A percentile compares a stretch with the other conserved stretches of the same genome.
phyloP scores from a whole-genome alignment of 53 echinoderm and acorn worm genomes.

The Paracentrotus lividus region DNA sequence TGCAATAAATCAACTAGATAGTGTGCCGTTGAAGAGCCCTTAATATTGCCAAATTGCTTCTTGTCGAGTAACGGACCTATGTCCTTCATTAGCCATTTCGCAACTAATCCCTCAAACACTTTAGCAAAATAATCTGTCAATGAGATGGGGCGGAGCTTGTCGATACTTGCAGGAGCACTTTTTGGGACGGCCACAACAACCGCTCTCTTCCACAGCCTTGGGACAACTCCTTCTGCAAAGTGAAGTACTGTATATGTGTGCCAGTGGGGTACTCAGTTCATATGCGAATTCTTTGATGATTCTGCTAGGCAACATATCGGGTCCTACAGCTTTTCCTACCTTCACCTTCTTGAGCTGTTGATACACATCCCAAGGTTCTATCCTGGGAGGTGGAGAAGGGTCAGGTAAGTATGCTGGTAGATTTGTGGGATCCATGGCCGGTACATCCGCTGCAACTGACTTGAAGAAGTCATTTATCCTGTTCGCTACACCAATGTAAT shows the following conservation, averaged over 20 bases:
- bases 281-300: constrained; percentile 66
- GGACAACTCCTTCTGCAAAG: constrained; percentile 4
- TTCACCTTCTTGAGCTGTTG: constrained; percentile 51
- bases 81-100: no score
- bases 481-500: constrained; percentile 7
- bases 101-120: no score
- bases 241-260: constrained; percentile 64
- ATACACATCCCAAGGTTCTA: constrained; percentile 47
- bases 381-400: constrained; percentile 37
- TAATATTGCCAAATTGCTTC: no score
- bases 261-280: constrained; percentile 59
- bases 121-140: no score
- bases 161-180: neutral
- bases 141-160: no score
- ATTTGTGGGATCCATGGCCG: neutral
- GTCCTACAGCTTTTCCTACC: constrained; percentile 40
- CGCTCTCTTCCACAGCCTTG: no score
- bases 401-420: constrained; percentile 57
- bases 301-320: constrained; percentile 49
- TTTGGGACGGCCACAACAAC: no score
- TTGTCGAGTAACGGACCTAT: no score
- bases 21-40: constrained; percentile 8
- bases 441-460: neutral
- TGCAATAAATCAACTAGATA: neutral
- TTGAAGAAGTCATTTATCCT: constrained; percentile 34